Base-by-base conservation (phyloP, 2,888 invertebrate species). In the Bibio marci region DNA sequence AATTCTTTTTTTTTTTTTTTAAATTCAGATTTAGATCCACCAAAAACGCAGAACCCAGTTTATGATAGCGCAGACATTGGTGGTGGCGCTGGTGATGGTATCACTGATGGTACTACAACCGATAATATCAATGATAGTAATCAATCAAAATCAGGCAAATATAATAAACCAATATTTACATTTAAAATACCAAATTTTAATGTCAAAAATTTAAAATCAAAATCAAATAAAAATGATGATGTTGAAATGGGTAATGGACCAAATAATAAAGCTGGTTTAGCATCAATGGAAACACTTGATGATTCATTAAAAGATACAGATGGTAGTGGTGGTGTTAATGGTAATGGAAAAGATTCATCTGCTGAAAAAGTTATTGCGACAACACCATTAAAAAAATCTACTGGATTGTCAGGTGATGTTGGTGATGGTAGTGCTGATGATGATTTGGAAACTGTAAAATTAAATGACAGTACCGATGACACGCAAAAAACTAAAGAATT, bases 271-370 rank as follows among this genome's bases (percentile, higher is more conserved):
- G 80, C 80, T 6, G 76, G 80, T 15, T 64, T 85, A 37, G 83
- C 85, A 2, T 83, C 83, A 6, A 76, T 80, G 70, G 85, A 85
- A 58, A 83, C 83, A 1, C 62, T 83, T 33, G 83, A 81, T 52
- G 83, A 83, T 49, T 75, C 76, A 47, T 59, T 67, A 14, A 67
- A 73, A 39, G 71, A 73, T 47, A 70, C 73, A 13, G 76, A 76
- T 40, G 72, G 71, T 43, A 65, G 62, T 41, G 22, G 22, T 22
- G 22, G 22, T 22, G 22, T 8, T 6, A n/a, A n/a, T n/a, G 22
- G 22, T 8, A 33, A 26, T 13, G 44, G 43, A 13, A 45, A 47
- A 3, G 64, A 64, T 44, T 54, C 55, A 41, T 56, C 56, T 0
- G 49, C 49, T 26, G 60, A 56, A 43, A 73, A 55, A 2, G 8